Evolutionary conservation across 2,113 vertebrate genomes (phyloP), one percentile per base, ranked within the genome.

Genomic region (Tachuris rubrigastra): DNA sequence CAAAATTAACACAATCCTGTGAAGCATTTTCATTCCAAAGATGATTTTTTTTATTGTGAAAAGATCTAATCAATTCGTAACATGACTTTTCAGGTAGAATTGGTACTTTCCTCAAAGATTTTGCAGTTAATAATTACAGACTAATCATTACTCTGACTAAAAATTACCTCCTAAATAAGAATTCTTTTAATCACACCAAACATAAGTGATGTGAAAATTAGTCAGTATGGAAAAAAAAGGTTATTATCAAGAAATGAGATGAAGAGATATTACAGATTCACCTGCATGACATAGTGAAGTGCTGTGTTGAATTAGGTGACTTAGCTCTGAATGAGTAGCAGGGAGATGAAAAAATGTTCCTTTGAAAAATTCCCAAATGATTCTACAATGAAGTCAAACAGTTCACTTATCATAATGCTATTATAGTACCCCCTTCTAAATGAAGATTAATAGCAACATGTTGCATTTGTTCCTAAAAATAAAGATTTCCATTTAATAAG

Each of bases 361-460:
- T 87, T 81, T 90, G 83, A 95, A 89, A 92, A 89, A 95, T 84
- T 94, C 68, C 56, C 83, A 46, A 47, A 9, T 86, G 47, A 24
- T 84, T 89, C 60, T 87, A 83, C 30, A 69, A 71, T 31, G 50
- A 84, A 90, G 62, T 80, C 53, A 88, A 94, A 73, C 58, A 85
- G 78, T 80, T 92, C 69, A 80, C 50, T 86, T 94, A 93, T 85
- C 89, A 89, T 89, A 85, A 78, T 73, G 53, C 41, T 83, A 56
- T 95, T 91, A 87, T 52, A 87, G 19, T 67, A 63, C 33, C 46
- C 28, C n/a, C 10, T 90, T 75, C 56, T 35, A 80, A 91, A 93
- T 52, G 28, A 87, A 95, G 90, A 96, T 93, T 75, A 87, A 97
- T 93, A 89, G 56, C 30, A 91, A 25, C 17, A 30, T 35, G 21